Base-by-base conservation (phyloP, 92 coral and sea anemone species). In the Phenganax subtilis region DNA sequence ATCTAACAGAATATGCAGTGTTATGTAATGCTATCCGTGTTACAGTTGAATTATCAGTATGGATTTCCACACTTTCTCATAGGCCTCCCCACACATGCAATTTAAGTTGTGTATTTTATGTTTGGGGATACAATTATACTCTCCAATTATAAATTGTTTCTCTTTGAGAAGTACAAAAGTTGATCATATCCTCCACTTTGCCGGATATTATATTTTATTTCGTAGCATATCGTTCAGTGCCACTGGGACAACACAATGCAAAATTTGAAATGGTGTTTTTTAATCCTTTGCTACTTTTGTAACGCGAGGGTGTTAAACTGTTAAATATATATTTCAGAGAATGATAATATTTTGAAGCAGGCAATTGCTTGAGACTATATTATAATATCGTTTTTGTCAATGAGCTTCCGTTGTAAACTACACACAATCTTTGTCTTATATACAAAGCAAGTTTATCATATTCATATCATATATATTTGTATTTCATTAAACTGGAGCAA, bases 121-220 rank as follows among this genome's bases (percentile, higher is more conserved):
- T 6, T 25, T 66, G 54, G 73, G 7, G 7, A 16, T 68, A 3
- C 29, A 68, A 68, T 68, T 37, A 68, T 68, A 51, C 54, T 5
- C 53, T 68, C 31, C 73, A 68, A 68, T 68, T 68, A 68, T 37
- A 68, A 37, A 68, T 68, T 68, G 12, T 68, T 68, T 3, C 73
- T 68, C 12, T 68, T 9, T 29, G 30, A 28, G 12, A 10, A 30
- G 73, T 6, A 6, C 47, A 1, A 5, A 1, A 37, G 47, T 37
- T 37, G 47, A 37, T 5, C 5, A 37, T 37, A 5, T 37, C 47
- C 47, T 37, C 47, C 47, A 37, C 47, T 37, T 37, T 37, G 47
- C 47, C 47, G 47, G 47, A 5, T 37, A 37, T 37, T 37, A 37
- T 2, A 37, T 37, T 37, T 1, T 0, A 37, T 37, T 37, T 37